Evolutionary conservation across 2,113 vertebrate genomes (phyloP), one percentile per base, ranked within the genome.

Genomic region (Myotis brandtii): DNA sequence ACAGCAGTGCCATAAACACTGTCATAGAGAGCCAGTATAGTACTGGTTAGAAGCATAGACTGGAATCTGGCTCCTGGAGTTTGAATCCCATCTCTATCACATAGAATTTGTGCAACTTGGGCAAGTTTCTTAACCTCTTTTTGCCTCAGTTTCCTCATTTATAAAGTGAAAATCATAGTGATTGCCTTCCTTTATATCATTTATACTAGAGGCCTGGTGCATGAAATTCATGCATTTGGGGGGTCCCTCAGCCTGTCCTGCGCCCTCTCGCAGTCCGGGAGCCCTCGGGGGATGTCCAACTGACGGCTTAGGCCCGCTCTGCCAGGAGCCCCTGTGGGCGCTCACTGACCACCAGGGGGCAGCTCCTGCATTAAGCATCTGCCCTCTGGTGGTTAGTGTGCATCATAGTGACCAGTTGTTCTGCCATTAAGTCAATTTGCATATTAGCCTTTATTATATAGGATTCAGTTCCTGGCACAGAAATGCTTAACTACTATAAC

Each of bases 31-130:
- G 5, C 40, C 12, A 9, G 23, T 25, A 3, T 8, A 34, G 2
- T 3, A 0, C 30, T 25, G 30, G 5, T 23, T 46, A 4, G 0
- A 7, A 37, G 13, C 34, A 18, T 37, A 30, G 23, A 14, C 9
- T 62, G 32, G 25, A 25, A 18, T 30, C 30, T 17, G 52, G 48
- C 37, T 59, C 40, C 20, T n/a, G 25, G 10, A 1, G 1, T 75
- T 94, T 9, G 5, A 64, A 62, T 50, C 12, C 17, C 12, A 40
- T 14, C 17, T 67, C 20, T 62, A n/a, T 10, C 14, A 50, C 8
- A 56, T 23, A 50, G 32, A 89, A 25, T 77, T 8, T 54, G 3
- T 23, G 2, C 7, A 52, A 13, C 9, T 30, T 23, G 5, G 6
- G 3, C 8, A 52, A 66, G 5, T 40, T 62, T 89, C 23, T 86